Evolutionary conservation across 2,113 vertebrate genomes (phyloP), one percentile per base, ranked within the genome.

Genomic region (Anguilla japonica): DNA sequence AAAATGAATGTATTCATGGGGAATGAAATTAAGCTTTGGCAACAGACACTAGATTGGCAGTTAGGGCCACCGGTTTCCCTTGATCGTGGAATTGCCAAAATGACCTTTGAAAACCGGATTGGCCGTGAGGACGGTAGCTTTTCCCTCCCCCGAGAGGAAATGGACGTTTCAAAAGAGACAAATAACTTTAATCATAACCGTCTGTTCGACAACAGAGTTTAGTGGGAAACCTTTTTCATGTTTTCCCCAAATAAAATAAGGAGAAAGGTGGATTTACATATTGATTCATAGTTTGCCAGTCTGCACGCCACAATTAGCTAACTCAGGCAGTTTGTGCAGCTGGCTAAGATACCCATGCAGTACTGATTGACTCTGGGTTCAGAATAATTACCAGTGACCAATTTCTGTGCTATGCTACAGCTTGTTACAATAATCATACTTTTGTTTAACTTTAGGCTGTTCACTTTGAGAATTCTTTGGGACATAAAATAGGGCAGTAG

Each of bases 161-260:
- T 53, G 8, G 50, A 53, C 9, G 22, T 67, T 67, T 67, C 60
- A 67, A 67, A 67, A 67, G 60, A 67, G 60, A 26, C 60, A 67
- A 67, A 67, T 26, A 22, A 67, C 22, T 67, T 67, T 67, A 26
- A 26, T 67, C 26, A 67, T 67, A 67, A 67, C 60, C 8, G 60
- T 6, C 18, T 67, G 22, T 67, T 67, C 18, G 26, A 67, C 71
- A 75, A 14, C 11, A 29, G 26, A 75, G 71, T 75, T 75, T 13
- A 75, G 11, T 29, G 11, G 71, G 71, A 75, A 75, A 14, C 71
- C 22, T 29, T 22, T 75, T n/a, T 75, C 1, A 34, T 29, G 22
- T 29, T 75, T 67, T 75, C 26, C 71, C 29, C n/a, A n/a, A 75
- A 75, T 75, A 75, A 75, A 75, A 75, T 75, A 75, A 75, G n/a